These are phyloP conservation scores for Eupithecia subumbrata DNA, from an alignment of 2,888 invertebrate genomes.

Conservation along the genomic window DNA sequence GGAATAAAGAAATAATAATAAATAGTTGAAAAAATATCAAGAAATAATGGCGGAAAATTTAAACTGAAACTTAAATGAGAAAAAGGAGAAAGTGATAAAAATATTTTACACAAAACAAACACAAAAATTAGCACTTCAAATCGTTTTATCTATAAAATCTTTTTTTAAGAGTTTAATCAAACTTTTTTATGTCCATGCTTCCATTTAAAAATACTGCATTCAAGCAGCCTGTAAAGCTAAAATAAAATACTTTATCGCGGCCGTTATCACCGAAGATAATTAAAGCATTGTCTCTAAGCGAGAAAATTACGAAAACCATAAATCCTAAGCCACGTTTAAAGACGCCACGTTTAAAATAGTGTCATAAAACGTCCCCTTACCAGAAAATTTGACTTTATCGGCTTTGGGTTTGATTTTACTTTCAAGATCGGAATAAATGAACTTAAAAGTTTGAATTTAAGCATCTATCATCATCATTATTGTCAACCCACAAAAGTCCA, in stretches of 20 bases:
- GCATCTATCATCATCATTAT: too few relatives aligned
- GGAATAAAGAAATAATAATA: too few relatives aligned
- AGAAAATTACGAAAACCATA: slow-evolving; percentile 76
- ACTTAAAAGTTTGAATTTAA: too few relatives aligned
- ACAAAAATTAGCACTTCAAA: not conserved
- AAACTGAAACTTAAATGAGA: too few relatives aligned
- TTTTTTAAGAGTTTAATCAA: slow-evolving; percentile 12
- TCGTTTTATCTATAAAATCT: not conserved
- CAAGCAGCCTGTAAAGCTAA: slow-evolving; percentile 61
- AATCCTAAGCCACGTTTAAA: slow-evolving; percentile 69
- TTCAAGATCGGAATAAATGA: not conserved
- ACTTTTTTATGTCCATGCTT: slow-evolving; percentile 8
- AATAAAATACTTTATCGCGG: slow-evolving; percentile 68
- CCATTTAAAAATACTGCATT: slow-evolving; percentile 41
- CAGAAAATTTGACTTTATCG: slow-evolving; percentile 12
- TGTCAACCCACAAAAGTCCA: too few relatives aligned
- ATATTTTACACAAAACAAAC: slow-evolving; percentile 5
- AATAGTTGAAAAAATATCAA: too few relatives aligned
- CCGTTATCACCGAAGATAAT: slow-evolving; percentile 79
- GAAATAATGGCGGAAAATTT: too few relatives aligned
- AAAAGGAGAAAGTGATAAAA: not conserved
- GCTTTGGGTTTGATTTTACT: not conserved
- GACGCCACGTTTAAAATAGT: slow-evolving; percentile 80
- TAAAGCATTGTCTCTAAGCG: slow-evolving; percentile 76
- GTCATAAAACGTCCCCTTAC: slow-evolving; percentile 71